Base-by-base conservation (phyloP, 2,888 invertebrate genomes). In the Parelbella ahira region DNA sequence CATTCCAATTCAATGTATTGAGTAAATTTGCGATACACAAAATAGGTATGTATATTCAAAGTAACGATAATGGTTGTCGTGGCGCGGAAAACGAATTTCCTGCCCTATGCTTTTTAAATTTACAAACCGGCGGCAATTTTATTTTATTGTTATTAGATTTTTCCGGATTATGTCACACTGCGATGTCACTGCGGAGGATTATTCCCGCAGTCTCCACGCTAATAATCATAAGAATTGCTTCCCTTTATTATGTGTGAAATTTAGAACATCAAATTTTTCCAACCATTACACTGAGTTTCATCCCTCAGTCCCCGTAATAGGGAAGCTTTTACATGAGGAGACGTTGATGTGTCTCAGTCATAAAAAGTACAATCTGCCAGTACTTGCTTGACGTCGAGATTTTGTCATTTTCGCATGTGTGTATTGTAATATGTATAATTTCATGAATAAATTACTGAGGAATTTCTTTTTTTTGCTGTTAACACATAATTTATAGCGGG, bases 71-170 rank as follows among this genome's bases (percentile, higher is more conserved):
- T 80, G 80, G 78, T 67, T 74, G 79, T 76, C 79, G 72, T 61
- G 78, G 73, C 61, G 74, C 73, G 70, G 67, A 76, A 82, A 84
- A 79, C 81, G 80, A 83, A 82, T 80, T 81, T 77, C 71, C 77
- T 75, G 77, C 80, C 83, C 81, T 76, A 64, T 79, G 68, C 75
- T 63, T 81, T 83, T 79, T 77, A 77, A 84, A 86, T 82, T 81
- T 82, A 81, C 84, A 86, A 84, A 86, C 80, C 77, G 76, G 69
- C 66, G 59, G 84, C 88, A 87, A 87, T 87, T 86, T 79, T 83
- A 82, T 86, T 87, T 87, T 87, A 87, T 86, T 87, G 87, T 86
- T 86, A 87, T 87, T 83, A 86, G 83, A 86, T 83, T 87, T 84
- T 87, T 83, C 81, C 82, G 82, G 86, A 71, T 87, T 84, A 84